Conservation (phyloP, 2,888 invertebrate species). For the Diarsia rubi region DNA sequence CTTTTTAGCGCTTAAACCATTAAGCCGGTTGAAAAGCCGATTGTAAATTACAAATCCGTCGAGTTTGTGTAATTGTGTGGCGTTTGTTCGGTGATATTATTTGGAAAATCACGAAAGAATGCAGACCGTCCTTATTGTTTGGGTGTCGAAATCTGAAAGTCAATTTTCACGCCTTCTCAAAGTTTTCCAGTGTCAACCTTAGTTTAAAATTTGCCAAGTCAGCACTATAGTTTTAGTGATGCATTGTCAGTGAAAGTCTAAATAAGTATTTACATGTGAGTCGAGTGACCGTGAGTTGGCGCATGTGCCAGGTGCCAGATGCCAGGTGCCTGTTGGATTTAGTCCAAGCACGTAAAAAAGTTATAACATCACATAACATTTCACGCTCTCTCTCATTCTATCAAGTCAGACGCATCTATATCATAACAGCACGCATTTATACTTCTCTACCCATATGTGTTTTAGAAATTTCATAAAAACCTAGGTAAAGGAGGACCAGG, state of each 20-base stretch:
- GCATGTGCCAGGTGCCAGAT: slow-evolving; percentile 65
- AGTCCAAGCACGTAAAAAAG: slow-evolving; percentile 72
- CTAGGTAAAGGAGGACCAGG: slow-evolving; percentile 21
- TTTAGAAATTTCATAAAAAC: slow-evolving; percentile 42
- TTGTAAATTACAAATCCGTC: slow-evolving; percentile 38
- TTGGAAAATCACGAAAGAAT: slow-evolving; percentile 10
- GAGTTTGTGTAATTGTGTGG: slow-evolving; percentile 34
- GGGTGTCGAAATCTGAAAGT: not conserved
- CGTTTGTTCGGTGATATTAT: slow-evolving; percentile 19
- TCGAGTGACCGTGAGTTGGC: slow-evolving; percentile 61
- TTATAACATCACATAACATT: slow-evolving; percentile 75
- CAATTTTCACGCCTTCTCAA: not conserved
- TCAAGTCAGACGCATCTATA: slow-evolving; percentile 58
- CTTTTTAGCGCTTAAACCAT: slow-evolving; percentile 56
- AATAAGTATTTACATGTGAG: slow-evolving; percentile 56
- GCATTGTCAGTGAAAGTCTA: slow-evolving; percentile 66
- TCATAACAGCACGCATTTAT: slow-evolving; percentile 50
- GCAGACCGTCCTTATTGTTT: not conserved
- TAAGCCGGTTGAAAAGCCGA: slow-evolving; percentile 45
- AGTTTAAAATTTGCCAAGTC: not conserved
- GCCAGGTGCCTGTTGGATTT: slow-evolving; percentile 63
- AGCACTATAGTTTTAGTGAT: not conserved
- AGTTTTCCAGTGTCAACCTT: not conserved
- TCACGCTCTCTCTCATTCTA: slow-evolving; percentile 71
- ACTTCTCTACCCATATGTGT: slow-evolving; percentile 23